These are phyloP conservation scores for Selenia dentaria DNA, from an alignment of 2,888 invertebrate species.

Conservation along the genomic window DNA sequence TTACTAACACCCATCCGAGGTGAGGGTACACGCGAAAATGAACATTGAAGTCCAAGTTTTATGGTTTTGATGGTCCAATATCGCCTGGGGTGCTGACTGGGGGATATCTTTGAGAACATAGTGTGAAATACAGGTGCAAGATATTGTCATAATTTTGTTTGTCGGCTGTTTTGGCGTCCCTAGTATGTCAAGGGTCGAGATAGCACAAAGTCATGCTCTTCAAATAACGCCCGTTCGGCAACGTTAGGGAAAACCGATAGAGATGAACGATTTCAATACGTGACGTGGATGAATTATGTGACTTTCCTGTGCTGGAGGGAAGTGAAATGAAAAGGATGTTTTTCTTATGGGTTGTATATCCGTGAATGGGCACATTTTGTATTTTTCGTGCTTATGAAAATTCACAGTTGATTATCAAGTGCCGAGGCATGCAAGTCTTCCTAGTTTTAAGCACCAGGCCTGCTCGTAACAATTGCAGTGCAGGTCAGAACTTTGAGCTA, in stretches of 20 bases:
- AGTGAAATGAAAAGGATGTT: not conserved
- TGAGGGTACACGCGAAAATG: slow-evolving; percentile 53
- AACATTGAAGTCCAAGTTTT: slow-evolving; percentile 56
- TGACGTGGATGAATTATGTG: slow-evolving; percentile 22
- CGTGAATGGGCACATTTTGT: not conserved
- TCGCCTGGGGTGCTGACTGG: slow-evolving; percentile 55
- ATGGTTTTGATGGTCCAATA: slow-evolving; percentile 49
- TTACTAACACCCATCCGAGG: slow-evolving; percentile 44
- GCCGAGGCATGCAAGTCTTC: no score
- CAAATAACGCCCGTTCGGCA: slow-evolving; percentile 34
- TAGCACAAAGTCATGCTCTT: slow-evolving; percentile 33
- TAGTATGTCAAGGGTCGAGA: slow-evolving; percentile 32
- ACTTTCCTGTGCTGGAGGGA: slow-evolving; percentile 1
- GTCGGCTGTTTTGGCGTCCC: slow-evolving; percentile 41
- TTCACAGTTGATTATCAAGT: no score
- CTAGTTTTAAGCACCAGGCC: no score
- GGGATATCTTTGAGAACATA: slow-evolving; percentile 54
- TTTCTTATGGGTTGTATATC: not conserved
- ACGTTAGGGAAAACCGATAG: slow-evolving; percentile 24
- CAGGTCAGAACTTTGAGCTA: no score
- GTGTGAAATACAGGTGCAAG: slow-evolving; percentile 58
- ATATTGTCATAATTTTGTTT: slow-evolving; percentile 53
- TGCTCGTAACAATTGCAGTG: no score
- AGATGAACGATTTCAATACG: slow-evolving; percentile 28
- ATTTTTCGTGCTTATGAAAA: no score